Evolutionary conservation across 2,888 invertebrate species (phyloP).

Genomic region (Drosophila gaucha): DNA sequence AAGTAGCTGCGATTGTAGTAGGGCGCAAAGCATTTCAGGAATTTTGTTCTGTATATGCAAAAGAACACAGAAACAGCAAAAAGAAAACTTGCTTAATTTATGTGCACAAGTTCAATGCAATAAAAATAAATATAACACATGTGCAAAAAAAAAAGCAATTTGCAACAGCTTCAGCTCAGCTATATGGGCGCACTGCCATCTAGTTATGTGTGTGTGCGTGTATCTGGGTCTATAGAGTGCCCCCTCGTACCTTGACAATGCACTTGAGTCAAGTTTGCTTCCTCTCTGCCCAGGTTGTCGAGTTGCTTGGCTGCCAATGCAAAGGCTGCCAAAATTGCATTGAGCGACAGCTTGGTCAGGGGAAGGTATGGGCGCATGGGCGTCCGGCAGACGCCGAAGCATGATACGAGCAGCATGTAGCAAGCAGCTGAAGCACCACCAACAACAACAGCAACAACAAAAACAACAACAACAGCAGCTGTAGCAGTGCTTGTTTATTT

Average conservation of each 20-base stretch:
- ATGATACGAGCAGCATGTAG: conserved; percentile 32
- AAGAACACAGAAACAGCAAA: conserved; percentile 1
- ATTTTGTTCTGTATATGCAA: conserved; percentile 30
- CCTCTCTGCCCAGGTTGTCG: conserved; percentile 55
- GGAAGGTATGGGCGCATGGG: neutral
- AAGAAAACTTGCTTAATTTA: conserved; percentile 57
- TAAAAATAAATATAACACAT: conserved; percentile 43
- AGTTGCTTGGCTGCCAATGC: conserved; percentile 60
- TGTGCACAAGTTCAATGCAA: conserved; percentile 44
- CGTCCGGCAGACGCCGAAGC: conserved; percentile 32
- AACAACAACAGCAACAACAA: neutral
- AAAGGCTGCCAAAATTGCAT: conserved; percentile 60
- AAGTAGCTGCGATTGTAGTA: conserved; percentile 18
- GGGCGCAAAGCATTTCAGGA: conserved; percentile 33
- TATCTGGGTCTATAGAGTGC: conserved; percentile 36
- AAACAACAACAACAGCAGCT: neutral
- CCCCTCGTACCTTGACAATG: conserved; percentile 70
- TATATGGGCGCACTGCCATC: conserved; percentile 55
- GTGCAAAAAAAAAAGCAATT: conserved; percentile 19
- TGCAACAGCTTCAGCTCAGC: conserved; percentile 21
- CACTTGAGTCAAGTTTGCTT: conserved; percentile 78
- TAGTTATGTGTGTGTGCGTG: conserved; percentile 40
- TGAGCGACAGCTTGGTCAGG: conserved; percentile 21
- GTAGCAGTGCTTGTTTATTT: conserved; percentile 59
- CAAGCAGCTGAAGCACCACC: conserved; percentile 30